Evolutionary conservation across 2,113 vertebrate species (phyloP).

Genomic region (Oryzias woworae): DNA sequence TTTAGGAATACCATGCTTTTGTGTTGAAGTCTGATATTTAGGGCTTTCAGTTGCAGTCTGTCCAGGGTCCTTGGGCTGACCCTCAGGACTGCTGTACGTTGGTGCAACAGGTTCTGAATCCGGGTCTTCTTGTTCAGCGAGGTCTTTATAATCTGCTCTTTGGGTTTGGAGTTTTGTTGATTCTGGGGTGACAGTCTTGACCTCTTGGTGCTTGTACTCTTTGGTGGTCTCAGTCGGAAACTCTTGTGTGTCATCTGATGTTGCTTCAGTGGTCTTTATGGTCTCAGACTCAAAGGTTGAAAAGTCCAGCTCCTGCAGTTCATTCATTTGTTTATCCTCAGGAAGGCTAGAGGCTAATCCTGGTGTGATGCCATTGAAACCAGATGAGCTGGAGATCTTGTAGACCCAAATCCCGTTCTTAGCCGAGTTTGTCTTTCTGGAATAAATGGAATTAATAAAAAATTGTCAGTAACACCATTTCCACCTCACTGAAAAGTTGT

Average conservation of each 20-base stretch:
- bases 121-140: background rate
- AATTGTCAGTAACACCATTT: background rate
- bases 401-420: conserved; percentile 88
- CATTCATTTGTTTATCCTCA: conserved; percentile 4
- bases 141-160: conserved; percentile 16
- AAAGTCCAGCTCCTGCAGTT: conserved; percentile 3
- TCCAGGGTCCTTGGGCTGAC: background rate
- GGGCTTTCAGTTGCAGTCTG: background rate
- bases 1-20: background rate
- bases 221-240: conserved; percentile 42
- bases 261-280: background rate
- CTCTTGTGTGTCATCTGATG: background rate
- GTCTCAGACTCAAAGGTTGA: conserved; percentile 3
- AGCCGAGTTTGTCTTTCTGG: conserved; percentile 86
- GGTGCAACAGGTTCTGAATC: conserved; percentile 14
- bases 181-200: background rate
- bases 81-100: background rate
- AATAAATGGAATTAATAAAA: background rate
- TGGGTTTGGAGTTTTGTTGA: background rate
- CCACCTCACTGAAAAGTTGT: no score
- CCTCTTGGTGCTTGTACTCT: conserved; percentile 40
- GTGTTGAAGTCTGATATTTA: background rate
- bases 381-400: conserved; percentile 79
- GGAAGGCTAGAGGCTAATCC: conserved; percentile 51
- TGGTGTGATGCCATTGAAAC: conserved; percentile 51